Conservation (phyloP, 2,888 invertebrate genomes). For the Mythimna loreyi region DNA sequence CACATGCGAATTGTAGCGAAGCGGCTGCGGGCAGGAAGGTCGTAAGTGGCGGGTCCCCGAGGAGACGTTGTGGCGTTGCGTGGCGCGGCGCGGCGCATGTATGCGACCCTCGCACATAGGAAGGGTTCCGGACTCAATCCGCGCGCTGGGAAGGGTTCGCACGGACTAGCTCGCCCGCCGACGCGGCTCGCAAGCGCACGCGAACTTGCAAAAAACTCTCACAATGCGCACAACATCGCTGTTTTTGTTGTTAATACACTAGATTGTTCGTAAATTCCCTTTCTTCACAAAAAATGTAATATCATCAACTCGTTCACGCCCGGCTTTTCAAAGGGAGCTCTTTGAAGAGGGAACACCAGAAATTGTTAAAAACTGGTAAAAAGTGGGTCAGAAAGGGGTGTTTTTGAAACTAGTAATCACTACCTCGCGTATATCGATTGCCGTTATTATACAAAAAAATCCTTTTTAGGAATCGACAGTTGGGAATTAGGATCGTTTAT, state of each 20-base stretch:
- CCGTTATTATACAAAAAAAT: constrained; percentile 88
- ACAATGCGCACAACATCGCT: constrained; percentile 88
- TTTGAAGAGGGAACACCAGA: constrained; percentile 87
- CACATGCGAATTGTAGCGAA: constrained; percentile 90
- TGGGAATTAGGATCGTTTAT: constrained; percentile 83
- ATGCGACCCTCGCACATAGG: constrained; percentile 75
- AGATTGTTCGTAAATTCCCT: constrained; percentile 90
- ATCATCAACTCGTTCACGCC: constrained; percentile 91
- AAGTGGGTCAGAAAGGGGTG: constrained; percentile 91
- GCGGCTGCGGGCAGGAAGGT: constrained; percentile 67
- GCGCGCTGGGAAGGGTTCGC: constrained; percentile 86
- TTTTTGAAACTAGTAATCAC: constrained; percentile 90
- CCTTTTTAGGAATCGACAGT: constrained; percentile 81
- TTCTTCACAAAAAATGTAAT: constrained; percentile 89
- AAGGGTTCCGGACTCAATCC: constrained; percentile 88
- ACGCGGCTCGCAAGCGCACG: constrained; percentile 91
- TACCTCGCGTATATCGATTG: constrained; percentile 89
- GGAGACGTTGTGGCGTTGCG: constrained; percentile 72
- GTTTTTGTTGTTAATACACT: constrained; percentile 90
- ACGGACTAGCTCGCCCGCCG: constrained; percentile 87
- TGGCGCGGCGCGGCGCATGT: constrained; percentile 44
- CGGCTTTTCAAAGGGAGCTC: constrained; percentile 88
- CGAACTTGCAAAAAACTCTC: constrained; percentile 87
- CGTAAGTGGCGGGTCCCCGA: constrained; percentile 70
- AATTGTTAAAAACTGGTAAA: constrained; percentile 89